Percentiles rank a stretch among this genome's conserved stretches.
phyloP scores from a whole-genome alignment of 2,113 vertebrate species.

The Neoarius graeffei region DNA sequence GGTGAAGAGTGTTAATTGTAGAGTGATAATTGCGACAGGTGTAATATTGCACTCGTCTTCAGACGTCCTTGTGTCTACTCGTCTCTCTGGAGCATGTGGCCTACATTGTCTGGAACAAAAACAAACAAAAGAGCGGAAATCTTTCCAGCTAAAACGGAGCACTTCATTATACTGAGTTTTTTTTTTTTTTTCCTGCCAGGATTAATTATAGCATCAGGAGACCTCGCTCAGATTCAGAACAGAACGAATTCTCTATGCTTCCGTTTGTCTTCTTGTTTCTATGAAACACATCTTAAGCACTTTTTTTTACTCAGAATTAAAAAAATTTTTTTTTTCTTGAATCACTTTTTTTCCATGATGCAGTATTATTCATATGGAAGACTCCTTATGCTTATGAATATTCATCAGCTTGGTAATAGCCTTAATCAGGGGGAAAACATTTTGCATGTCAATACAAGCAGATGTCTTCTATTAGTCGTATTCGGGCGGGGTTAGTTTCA shows the following conservation, averaged over 20 bases:
- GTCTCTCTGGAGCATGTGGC: conserved; percentile 57
- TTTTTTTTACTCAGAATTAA: background rate
- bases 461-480: background rate
- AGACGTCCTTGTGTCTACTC: conserved; percentile 15
- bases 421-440: background rate
- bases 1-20: background rate
- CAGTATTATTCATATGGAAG: background rate
- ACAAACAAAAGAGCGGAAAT: conserved; percentile 40
- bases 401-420: background rate
- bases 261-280: background rate
- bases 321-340: no score
- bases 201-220: conserved; percentile 67
- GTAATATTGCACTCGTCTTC: conserved; percentile 9
- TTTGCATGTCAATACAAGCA: conserved; percentile 1
- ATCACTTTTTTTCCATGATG: background rate
- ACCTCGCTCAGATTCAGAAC: conserved; percentile 41
- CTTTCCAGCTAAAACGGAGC: conserved; percentile 4
- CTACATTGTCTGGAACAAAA: conserved; percentile 61
- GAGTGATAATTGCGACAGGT: conserved; percentile 10
- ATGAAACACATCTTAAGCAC: background rate
- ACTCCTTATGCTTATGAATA: background rate
- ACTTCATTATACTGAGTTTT: conserved; percentile 21
- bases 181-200: conserved; percentile 57
- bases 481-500: background rate
- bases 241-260: background rate